Evolutionary conservation across 2,888 invertebrate genomes (phyloP).

Genomic region (Odontothrips loti): DNA sequence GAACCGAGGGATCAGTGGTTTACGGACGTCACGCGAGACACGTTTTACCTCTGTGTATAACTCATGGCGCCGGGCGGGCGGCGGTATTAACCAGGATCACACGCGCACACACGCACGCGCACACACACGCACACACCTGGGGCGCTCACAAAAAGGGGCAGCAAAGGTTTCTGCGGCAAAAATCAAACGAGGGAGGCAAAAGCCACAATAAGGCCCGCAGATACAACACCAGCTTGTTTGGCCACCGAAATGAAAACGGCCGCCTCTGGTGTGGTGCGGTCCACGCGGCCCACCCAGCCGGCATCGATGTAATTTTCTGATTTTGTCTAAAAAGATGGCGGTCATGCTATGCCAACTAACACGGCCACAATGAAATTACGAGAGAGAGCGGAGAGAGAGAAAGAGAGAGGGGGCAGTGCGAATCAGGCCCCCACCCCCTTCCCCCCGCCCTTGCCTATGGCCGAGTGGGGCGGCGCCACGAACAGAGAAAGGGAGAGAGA

Average conservation of each 20-base stretch:
- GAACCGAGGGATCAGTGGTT: no score
- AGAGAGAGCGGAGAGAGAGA: slow-evolving; percentile 4
- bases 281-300: neutral
- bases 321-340: neutral
- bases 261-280: neutral
- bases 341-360: neutral
- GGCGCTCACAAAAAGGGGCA: neutral
- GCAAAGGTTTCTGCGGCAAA: neutral
- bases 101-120: neutral
- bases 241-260: neutral
- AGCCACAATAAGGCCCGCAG: neutral
- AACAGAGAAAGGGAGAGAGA: neutral
- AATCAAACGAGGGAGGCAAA: neutral
- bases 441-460: neutral
- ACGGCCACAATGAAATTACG: neutral
- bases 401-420: neutral
- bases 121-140: neutral
- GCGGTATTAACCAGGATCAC: no score
- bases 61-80: no score
- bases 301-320: slow-evolving; percentile 1
- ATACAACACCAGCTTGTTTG: no score
- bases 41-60: no score
- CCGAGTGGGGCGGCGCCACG: neutral
- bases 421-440: neutral
- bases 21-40: no score